These are phyloP conservation scores for Subanguina moxae DNA, from an alignment of 1,140 invertebrate genomes.

Conservation along the genomic window DNA sequence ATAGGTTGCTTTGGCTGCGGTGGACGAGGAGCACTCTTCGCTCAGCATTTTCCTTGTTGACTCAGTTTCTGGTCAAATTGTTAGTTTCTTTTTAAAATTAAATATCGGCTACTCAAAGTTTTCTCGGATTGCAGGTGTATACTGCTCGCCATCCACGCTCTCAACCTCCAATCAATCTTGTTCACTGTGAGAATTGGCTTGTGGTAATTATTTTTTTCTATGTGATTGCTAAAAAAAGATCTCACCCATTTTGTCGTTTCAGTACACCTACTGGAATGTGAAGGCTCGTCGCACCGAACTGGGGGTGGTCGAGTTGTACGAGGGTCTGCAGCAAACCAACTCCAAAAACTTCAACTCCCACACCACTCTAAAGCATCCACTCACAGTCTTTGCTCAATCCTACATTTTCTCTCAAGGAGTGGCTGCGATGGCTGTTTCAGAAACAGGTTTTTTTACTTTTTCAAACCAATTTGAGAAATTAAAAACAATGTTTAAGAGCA, in stretches of 20 bases:
- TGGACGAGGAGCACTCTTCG: slow-evolving; percentile 69
- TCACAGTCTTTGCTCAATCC: slow-evolving; percentile 78
- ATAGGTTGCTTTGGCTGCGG: slow-evolving; percentile 71
- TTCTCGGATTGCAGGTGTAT: slow-evolving; percentile 59
- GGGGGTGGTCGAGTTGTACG: slow-evolving; percentile 85
- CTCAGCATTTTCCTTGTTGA: slow-evolving; percentile 76
- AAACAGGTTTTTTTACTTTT: slow-evolving; percentile 65
- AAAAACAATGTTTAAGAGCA: slow-evolving; percentile 67
- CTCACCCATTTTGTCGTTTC: slow-evolving; percentile 28
- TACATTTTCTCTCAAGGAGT: slow-evolving; percentile 82
- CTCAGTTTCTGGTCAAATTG: slow-evolving; percentile 73
- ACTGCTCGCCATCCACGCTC: slow-evolving; percentile 64
- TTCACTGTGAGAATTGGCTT: slow-evolving; percentile 95
- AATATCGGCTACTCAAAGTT: no score
- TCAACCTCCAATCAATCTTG: slow-evolving; percentile 76
- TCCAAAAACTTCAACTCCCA: slow-evolving; percentile 68
- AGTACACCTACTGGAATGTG: slow-evolving; percentile 87
- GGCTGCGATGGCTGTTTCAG: slow-evolving; percentile 74
- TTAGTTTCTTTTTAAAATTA: slow-evolving; percentile 37
- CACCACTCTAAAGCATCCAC: slow-evolving; percentile 67
- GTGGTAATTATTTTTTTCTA: slow-evolving; percentile 64
- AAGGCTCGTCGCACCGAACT: slow-evolving; percentile 85
- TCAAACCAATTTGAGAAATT: no score
- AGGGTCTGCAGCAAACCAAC: slow-evolving; percentile 61
- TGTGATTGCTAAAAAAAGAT: no score